phyloP scores from a whole-genome alignment of 2,888 invertebrate genomes.

The Lycaena phlaeas region DNA sequence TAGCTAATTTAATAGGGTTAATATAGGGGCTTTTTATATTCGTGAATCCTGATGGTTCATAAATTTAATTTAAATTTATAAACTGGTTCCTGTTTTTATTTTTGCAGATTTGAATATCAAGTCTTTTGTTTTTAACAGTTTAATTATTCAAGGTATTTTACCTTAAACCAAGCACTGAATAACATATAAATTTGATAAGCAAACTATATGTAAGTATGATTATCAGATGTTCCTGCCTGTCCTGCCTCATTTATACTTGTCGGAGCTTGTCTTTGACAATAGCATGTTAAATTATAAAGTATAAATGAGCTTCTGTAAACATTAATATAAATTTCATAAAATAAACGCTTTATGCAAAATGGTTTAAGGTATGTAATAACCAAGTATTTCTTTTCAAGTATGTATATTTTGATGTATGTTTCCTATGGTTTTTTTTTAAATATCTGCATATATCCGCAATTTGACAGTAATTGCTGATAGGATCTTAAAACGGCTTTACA shows the following conservation, averaged over 20 bases:
- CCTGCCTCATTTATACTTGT: neutral
- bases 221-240: neutral
- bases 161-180: slow-evolving; percentile 2
- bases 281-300: neutral
- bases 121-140: slow-evolving; percentile 26
- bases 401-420: slow-evolving; percentile 7
- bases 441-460: neutral
- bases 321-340: too few species aligned
- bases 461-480: neutral
- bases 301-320: too few species aligned
- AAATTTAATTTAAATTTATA: slow-evolving; percentile 27
- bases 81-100: slow-evolving; percentile 15
- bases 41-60: slow-evolving; percentile 26
- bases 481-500: slow-evolving; percentile 6
- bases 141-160: slow-evolving; percentile 3
- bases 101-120: slow-evolving; percentile 29
- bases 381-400: slow-evolving; percentile 3
- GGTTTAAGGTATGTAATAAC: slow-evolving; percentile 1
- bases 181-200: neutral
- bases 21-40: slow-evolving; percentile 54
- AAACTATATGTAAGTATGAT: neutral
- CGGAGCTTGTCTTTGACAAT: neutral
- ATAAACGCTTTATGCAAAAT: neutral
- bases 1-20: slow-evolving; percentile 61
- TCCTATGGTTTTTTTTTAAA: slow-evolving; percentile 1